Conservation (phyloP, 37 sponge, comb jelly and placozoan genomes). For the Halisarca cf. caerulea region DNA sequence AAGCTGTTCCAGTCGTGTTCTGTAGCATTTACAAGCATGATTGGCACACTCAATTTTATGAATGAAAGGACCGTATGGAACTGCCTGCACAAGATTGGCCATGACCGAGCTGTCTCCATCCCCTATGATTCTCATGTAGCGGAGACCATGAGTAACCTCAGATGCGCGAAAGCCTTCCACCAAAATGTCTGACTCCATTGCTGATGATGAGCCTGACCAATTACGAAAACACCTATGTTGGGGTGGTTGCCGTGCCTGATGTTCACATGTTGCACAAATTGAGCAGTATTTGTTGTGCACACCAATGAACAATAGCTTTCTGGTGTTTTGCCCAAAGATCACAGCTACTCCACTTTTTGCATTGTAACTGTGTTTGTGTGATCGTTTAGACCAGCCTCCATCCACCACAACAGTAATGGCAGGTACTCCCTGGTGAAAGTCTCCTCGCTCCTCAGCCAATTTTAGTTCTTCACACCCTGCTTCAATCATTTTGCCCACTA, state of each 20-base stretch:
- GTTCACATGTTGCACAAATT: constrained; percentile 13
- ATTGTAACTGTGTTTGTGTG: constrained; percentile 39
- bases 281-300: constrained; percentile 46
- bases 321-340: constrained; percentile 33
- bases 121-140: neutral
- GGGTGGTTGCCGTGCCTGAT: neutral
- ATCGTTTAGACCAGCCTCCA: constrained; percentile 6
- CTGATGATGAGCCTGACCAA: constrained; percentile 32
- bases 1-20: no score
- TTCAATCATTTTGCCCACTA: no score
- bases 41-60: no score
- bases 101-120: neutral
- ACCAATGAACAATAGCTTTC: constrained; percentile 38
- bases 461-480: no score
- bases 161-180: constrained; percentile 26
- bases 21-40: no score
- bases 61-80: no score
- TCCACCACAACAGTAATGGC: neutral
- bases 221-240: constrained; percentile 31
- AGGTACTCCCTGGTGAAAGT: neutral
- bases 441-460: no score
- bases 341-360: constrained; percentile 45
- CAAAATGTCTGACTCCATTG: constrained; percentile 39
- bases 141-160: neutral
- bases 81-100: neutral